Conservation (phyloP, 2,888 invertebrate species). For the Cantharis nigra region DNA sequence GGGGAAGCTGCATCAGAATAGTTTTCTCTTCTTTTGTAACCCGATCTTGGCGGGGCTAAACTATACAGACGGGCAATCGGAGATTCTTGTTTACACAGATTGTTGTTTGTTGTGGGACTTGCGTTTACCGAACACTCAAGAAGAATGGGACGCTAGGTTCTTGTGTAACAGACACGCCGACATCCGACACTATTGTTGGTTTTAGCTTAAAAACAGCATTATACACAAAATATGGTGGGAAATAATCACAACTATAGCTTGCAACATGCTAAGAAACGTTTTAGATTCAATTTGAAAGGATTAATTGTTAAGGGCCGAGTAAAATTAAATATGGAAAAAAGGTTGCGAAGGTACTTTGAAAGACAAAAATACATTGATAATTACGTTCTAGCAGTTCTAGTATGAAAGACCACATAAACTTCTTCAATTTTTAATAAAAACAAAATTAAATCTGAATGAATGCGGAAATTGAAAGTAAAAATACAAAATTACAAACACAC, state of each 20-base stretch:
- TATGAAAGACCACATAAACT: too few relatives aligned
- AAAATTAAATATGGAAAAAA: too few relatives aligned
- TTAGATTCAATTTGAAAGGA: background rate
- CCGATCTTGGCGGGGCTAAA: slow-evolving; percentile 24
- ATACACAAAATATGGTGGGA: slow-evolving; percentile 10
- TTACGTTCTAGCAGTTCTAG: too few relatives aligned
- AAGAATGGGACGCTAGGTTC: slow-evolving; percentile 26
- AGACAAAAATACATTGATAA: too few relatives aligned
- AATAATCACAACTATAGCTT: slow-evolving; percentile 1
- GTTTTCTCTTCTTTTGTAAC: slow-evolving; percentile 17
- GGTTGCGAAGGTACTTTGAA: too few relatives aligned
- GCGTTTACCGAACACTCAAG: slow-evolving; percentile 34
- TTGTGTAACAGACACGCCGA: slow-evolving; percentile 32
- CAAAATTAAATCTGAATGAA: too few relatives aligned
- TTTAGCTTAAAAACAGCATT: slow-evolving; percentile 25
- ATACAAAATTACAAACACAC: too few relatives aligned
- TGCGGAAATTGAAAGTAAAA: too few relatives aligned
- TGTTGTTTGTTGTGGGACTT: slow-evolving; percentile 35
- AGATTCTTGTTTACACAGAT: slow-evolving; percentile 35
- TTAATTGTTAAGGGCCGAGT: background rate
- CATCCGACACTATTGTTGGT: slow-evolving; percentile 27
- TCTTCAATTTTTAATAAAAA: too few relatives aligned
- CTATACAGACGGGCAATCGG: slow-evolving; percentile 30
- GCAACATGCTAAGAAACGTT: background rate
- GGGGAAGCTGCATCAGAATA: background rate